Base-by-base conservation (phyloP, 2,888 invertebrate genomes). In the Cryptus viduatorius region DNA sequence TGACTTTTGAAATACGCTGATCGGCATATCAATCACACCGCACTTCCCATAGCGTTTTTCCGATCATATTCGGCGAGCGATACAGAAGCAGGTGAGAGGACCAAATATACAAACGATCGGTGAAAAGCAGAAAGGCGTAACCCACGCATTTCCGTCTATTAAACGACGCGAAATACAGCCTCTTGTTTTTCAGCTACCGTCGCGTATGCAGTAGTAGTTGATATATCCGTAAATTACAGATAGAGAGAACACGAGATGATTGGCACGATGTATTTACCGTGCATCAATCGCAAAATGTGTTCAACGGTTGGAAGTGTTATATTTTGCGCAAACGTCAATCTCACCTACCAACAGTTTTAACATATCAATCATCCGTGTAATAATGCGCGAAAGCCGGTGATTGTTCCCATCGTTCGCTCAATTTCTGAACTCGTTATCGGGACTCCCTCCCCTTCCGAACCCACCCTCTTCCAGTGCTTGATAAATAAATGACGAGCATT, bases 301-400 rank as follows among this genome's bases (percentile, higher is more conserved):
- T 61, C 61, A 14, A 61, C 29, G 31, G n/a, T 48, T 12, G 12
- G 14, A 12, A 48, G 14, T 48, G 48, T 4, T n/a, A 50, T 16
- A 31, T 72, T 72, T 44, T 64, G 42, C 16, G 37, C 3, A 24
- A n/a, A 44, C 80, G 68, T 80, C 80, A 37, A 50, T 46, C 29
- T 29, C 53, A 4, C 37, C 19, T 29, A 19, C 8, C 16, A 16
- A 31, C 10, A 29, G 46, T 14, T 56, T 75, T 53, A 44, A 71
- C 53, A 2, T 44, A 37, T 80, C 75, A 61, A 69, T 68, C 61
- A 61, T 61, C 61, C 29, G 29, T 14, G 61, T 61, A 61, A 61
- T 61, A 61, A 29, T 61, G 61, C 48, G 61, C 12, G 61, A 12
- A 61, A 29, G 14, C 61, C 61, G 31, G 24, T 29, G 61, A 61